Percentiles rank a stretch among this genome's conserved stretches.
These are phyloP conservation scores for Uropsilus gracilis DNA, from an alignment of 2,113 vertebrate species.

Conservation along the genomic window DNA sequence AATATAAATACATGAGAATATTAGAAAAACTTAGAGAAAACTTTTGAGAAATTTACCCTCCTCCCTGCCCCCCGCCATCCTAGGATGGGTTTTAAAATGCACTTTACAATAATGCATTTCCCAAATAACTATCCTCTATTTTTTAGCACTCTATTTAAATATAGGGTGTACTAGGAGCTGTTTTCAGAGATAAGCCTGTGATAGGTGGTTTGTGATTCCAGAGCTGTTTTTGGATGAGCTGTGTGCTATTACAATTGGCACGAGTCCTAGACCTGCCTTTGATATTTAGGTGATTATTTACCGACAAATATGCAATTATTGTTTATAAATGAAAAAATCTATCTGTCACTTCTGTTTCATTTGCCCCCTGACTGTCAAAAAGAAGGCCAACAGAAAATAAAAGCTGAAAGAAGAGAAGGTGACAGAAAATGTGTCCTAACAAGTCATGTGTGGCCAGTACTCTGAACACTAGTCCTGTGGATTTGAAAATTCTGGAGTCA, in stretches of 20 bases:
- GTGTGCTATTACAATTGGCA: constrained; percentile 34
- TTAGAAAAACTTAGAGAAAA: background rate
- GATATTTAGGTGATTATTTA: constrained; percentile 55
- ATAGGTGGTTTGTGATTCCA: background rate
- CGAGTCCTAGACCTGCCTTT: constrained; percentile 38
- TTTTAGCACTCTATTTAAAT: constrained; percentile 58
- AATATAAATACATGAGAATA: background rate
- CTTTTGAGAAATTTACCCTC: background rate
- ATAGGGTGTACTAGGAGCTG: background rate
- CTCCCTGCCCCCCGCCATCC: background rate
- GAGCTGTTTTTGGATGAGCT: background rate
- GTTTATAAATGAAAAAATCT: constrained; percentile 65
- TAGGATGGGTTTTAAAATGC: constrained; percentile 46
- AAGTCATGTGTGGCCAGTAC: background rate
- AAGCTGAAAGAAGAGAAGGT: constrained; percentile 19
- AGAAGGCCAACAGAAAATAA: background rate
- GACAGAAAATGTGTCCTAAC: background rate
- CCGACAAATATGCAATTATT: constrained; percentile 66
- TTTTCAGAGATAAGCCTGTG: background rate
- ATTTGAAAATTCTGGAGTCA: background rate
- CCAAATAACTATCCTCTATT: constrained; percentile 34
- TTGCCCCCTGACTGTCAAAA: background rate
- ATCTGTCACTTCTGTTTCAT: constrained; percentile 24
- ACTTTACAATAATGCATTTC: constrained; percentile 50
- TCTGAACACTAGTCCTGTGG: background rate